A percentile compares a stretch with the other conserved stretches of the same genome.
phyloP scores from a whole-genome alignment of 2,888 invertebrate species.

The Dyspetes luteomarginatus region DNA sequence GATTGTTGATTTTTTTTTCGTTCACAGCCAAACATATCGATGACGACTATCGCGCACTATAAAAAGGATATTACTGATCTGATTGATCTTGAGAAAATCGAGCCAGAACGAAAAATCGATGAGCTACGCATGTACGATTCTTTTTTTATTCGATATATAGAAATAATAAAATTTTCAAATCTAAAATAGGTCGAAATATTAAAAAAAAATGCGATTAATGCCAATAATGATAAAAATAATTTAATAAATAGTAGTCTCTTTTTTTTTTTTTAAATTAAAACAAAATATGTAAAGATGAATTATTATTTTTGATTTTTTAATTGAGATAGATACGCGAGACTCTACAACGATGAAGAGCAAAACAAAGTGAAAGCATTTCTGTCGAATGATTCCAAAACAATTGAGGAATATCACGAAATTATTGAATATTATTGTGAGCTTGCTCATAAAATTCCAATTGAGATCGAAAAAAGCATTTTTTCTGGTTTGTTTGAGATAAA shows the following conservation, averaged over 20 bases:
- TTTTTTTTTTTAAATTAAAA: no score
- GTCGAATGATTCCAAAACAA: slow-evolving; percentile 85
- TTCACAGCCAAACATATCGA: slow-evolving; percentile 89
- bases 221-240: no score
- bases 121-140: slow-evolving; percentile 85
- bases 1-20: slow-evolving; percentile 65
- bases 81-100: slow-evolving; percentile 89
- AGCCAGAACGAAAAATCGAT: slow-evolving; percentile 88
- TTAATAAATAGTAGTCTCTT: no score
- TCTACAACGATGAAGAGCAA: slow-evolving; percentile 76
- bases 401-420: slow-evolving; percentile 87
- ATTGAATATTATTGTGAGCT: slow-evolving; percentile 87
- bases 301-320: slow-evolving; percentile 24
- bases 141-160: slow-evolving; percentile 7
- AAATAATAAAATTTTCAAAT: no score
- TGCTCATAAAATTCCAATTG: slow-evolving; percentile 86
- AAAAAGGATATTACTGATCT: slow-evolving; percentile 87
- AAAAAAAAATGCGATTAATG: no score
- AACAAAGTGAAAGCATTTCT: slow-evolving; percentile 87
- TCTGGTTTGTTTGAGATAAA: slow-evolving; percentile 95
- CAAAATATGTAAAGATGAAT: slow-evolving; percentile 1
- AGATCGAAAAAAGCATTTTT: slow-evolving; percentile 87
- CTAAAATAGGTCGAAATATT: no score
- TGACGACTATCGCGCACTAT: slow-evolving; percentile 87
- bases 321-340: slow-evolving; percentile 71